Conservation (phyloP, 1,140 invertebrate species). For the Melipona quadrifasciata region DNA sequence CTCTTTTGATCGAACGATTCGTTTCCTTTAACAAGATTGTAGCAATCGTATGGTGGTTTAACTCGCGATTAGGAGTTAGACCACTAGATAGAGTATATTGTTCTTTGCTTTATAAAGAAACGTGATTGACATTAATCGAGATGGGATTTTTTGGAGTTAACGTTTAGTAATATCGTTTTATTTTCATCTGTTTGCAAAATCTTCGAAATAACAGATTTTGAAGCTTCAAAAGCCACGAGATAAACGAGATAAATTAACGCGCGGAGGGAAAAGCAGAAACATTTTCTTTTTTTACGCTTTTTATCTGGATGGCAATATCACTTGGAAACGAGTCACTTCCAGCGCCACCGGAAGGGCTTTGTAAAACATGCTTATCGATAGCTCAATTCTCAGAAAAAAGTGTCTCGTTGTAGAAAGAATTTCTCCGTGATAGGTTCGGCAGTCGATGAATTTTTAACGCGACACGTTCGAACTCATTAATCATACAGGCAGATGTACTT, state of each 20-base stretch:
- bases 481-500: slow-evolving; percentile 5
- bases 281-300: slow-evolving; percentile 58
- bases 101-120: background rate
- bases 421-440: background rate
- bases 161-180: background rate
- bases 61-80: background rate
- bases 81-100: background rate
- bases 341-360: slow-evolving; percentile 65
- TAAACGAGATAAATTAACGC: slow-evolving; percentile 50
- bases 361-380: slow-evolving; percentile 59
- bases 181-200: background rate
- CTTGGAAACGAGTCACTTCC: slow-evolving; percentile 47
- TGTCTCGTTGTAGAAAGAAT: background rate
- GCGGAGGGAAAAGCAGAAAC: slow-evolving; percentile 22
- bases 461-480: slow-evolving; percentile 3
- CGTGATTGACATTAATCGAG: background rate
- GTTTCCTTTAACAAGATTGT: background rate
- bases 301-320: slow-evolving; percentile 55
- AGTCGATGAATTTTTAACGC: slow-evolving; percentile 15
- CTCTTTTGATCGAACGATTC: background rate
- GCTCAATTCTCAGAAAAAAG: slow-evolving; percentile 53
- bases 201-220: slow-evolving; percentile 20
- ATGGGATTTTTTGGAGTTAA: background rate
- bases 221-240: background rate
- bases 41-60: background rate